Conservation (phyloP, 1,140 invertebrate genomes). For the Maconellicoccus hirsutus region DNA sequence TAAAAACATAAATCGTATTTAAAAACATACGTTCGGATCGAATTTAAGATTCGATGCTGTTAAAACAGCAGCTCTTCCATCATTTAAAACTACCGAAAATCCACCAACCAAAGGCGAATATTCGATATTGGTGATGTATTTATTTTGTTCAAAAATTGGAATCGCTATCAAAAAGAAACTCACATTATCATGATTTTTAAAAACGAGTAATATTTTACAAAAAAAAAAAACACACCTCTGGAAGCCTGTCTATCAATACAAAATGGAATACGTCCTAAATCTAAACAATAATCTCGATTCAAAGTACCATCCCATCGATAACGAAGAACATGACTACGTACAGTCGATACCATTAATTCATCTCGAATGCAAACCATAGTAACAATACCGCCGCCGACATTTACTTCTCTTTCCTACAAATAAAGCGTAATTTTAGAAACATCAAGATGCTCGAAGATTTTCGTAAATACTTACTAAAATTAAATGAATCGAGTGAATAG, state of each 20-base stretch:
- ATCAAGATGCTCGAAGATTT: background rate
- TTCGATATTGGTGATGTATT: conserved; percentile 77
- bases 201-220: conserved; percentile 32
- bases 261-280: conserved; percentile 80
- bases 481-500: conserved; percentile 67
- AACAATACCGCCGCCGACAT: conserved; percentile 52
- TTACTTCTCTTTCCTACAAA: conserved; percentile 48
- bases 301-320: conserved; percentile 78
- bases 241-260: conserved; percentile 89
- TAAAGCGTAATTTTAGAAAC: background rate
- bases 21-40: conserved; percentile 76
- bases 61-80: conserved; percentile 87
- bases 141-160: conserved; percentile 62
- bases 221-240: conserved; percentile 55
- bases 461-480: conserved; percentile 44
- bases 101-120: conserved; percentile 95
- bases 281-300: conserved; percentile 75
- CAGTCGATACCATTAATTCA: conserved; percentile 81
- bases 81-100: conserved; percentile 88
- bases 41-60: conserved; percentile 85
- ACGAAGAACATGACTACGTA: conserved; percentile 63
- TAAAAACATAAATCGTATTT: background rate
- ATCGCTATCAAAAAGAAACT: conserved; percentile 45
- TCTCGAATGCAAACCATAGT: conserved; percentile 76
- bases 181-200: conserved; percentile 27